These are phyloP conservation scores for Stegophylla sp. DNA, from an alignment of 2,888 invertebrate genomes.

Conservation along the genomic window DNA sequence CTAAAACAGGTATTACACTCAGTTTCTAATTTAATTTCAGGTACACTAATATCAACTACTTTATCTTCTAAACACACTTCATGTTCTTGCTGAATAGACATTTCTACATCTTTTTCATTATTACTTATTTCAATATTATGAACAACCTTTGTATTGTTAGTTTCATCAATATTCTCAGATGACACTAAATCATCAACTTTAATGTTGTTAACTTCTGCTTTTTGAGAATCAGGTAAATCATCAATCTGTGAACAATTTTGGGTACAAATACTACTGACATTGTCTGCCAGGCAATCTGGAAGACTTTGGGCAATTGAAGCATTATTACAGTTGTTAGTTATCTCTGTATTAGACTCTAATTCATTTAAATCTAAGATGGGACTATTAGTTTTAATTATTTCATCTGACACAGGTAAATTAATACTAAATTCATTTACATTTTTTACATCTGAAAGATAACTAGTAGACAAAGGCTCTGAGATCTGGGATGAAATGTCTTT, in stretches of 20 bases:
- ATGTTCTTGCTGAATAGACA: neutral
- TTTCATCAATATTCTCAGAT: neutral
- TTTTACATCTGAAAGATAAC: neutral
- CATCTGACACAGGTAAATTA: neutral
- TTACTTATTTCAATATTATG: neutral
- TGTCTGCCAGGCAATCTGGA: neutral
- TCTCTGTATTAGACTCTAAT: neutral
- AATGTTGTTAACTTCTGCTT: neutral
- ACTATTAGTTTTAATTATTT: neutral
- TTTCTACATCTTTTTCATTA: neutral
- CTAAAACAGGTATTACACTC: slow-evolving; percentile 5
- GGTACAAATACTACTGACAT: neutral
- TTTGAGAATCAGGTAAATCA: slow-evolving; percentile 7
- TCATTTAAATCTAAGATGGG: neutral
- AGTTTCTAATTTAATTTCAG: neutral
- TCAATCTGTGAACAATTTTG: neutral
- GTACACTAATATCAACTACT: neutral
- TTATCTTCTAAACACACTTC: neutral
- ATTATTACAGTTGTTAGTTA: neutral
- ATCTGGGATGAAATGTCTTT: neutral
- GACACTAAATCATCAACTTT: neutral
- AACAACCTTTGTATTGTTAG: neutral
- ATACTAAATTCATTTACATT: neutral
- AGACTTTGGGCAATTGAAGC: neutral
- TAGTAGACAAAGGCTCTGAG: neutral